Base-by-base conservation (phyloP, 2,888 invertebrate genomes). In the Nephrotoma appendiculata region DNA sequence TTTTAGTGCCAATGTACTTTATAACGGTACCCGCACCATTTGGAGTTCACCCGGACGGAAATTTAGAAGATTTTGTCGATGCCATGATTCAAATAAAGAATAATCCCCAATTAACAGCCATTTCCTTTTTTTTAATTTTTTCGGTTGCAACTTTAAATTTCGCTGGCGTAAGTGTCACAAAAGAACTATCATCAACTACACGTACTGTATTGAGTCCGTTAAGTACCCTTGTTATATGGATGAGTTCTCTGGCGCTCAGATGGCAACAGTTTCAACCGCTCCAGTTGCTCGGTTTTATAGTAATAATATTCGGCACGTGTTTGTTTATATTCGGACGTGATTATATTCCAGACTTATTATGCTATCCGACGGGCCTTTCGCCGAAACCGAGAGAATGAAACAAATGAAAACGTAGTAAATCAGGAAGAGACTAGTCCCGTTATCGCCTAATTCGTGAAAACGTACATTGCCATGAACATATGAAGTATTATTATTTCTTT, bases 131-230 rank as follows among this genome's bases (percentile, higher is more conserved):
- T 94, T 92, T 92, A 90, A 93, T 96, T 41, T 89, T 97, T 42
- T 97, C 97, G 86, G 98, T 98, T 88, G 97, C 98, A 0, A 96
- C 98, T 92, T 98, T 98, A 93, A 98, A 97, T 91, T 98, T 96
- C 91, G 95, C 97, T 88, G 98, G 98, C 7, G 95, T 98, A 88
- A 96, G 96, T 90, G 96, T 99, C 4, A 97, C 98, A 0, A 98
- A 98, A 92, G 97, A 98, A 91, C 94, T 98, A 89, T 98, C 97
- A 1, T 98, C 98, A 0, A 98, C 97, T 0, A 97, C 97, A 3
- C 93, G 98, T 88, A 96, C 98, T 95, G 96, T 98, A 11, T 92
- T 98, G 85, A 98, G 98, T 90, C 96, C 96, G 86, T 93, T 97
- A n/a, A 92, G 98, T 88, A 97, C 98, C 0, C 92, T 98, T 85